Evolutionary conservation across 2,888 invertebrate species (phyloP), one percentile per base, ranked within the genome.

Genomic region (Belgica antarctica): DNA sequence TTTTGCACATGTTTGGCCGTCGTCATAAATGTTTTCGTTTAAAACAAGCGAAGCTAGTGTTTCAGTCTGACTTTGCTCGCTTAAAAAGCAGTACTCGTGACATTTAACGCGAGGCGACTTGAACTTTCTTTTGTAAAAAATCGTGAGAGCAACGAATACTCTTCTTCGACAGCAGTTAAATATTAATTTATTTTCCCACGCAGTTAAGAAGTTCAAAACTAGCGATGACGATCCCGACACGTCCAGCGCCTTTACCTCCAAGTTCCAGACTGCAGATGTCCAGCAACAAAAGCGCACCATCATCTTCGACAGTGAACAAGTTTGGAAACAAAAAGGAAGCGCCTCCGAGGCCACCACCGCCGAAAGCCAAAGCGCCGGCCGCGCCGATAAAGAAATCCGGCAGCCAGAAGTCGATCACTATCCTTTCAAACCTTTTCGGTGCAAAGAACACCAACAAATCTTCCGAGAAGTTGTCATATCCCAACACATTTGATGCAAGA

Each of bases 241-340:
- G 68, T 27, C 68, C 68, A 24, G 68, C 68, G n/a, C 68, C 68
- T n/a, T 34, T 57, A 4, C 68, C 68, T 31, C 68, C 66, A 22
- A 52, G 22, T n/a, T n/a, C n/a, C 12, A 17, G 31, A 8, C 27
- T 25, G 10, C 15, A 8, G 15, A 61, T 28, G 19, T 1, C 10
- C 1, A 61, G n/a, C 52, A 17, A 7, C 52, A 52, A 62, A n/a
- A 62, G 24, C n/a, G 41, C 41, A n/a, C 2, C 41, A 10, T 41
- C 41, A n/a, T 41, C 41, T 10, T 59, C 59, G 15, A 25, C 25
- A 68, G 22, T 34, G 57, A 52, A 19, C 17, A 52, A 25, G n/a
- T 25, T 46, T 24, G 28, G 22, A 19, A 52, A 24, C n/a, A 57
- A 31, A 17, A 68, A 68, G 17, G 17, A 27, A 2, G 46, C 46